These are phyloP conservation scores for Lordiphosa stackelbergi DNA, from an alignment of 1,140 invertebrate species.

Conservation along the genomic window DNA sequence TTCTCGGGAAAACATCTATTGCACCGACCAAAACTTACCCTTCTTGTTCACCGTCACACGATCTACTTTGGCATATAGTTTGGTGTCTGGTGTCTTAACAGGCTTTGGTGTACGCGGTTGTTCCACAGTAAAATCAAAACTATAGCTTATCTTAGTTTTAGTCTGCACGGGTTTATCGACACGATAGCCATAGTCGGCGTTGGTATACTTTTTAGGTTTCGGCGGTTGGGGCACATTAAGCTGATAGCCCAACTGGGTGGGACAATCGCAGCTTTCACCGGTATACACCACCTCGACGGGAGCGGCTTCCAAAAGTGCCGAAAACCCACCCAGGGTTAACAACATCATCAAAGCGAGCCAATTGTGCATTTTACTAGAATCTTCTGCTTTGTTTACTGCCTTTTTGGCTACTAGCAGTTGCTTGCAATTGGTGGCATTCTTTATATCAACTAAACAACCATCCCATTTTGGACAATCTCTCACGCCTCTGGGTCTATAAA, in stretches of 20 bases:
- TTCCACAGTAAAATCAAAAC: constrained; percentile 68
- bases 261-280: constrained; percentile 63
- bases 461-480: too few relatives aligned
- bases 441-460: constrained; percentile 2
- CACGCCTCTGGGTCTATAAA: too few relatives aligned
- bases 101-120: constrained; percentile 54
- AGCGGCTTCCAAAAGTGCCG: not conserved
- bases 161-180: constrained; percentile 61
- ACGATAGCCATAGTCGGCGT: constrained; percentile 59
- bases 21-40: constrained; percentile 28
- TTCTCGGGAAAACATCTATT: too few relatives aligned
- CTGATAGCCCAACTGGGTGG: constrained; percentile 57
- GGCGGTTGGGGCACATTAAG: constrained; percentile 55
- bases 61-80: constrained; percentile 66
- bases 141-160: constrained; percentile 68
- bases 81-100: constrained; percentile 37
- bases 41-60: constrained; percentile 52
- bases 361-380: constrained; percentile 10
- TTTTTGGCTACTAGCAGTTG: constrained; percentile 51
- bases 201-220: constrained; percentile 39
- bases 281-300: constrained; percentile 64
- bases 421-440: constrained; percentile 24
- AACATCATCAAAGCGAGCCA: not conserved
- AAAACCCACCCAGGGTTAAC: constrained; percentile 10
- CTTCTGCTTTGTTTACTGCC: constrained; percentile 12